phyloP scores from a whole-genome alignment of 1,140 invertebrate genomes.

The Condylostylus longicornis region DNA sequence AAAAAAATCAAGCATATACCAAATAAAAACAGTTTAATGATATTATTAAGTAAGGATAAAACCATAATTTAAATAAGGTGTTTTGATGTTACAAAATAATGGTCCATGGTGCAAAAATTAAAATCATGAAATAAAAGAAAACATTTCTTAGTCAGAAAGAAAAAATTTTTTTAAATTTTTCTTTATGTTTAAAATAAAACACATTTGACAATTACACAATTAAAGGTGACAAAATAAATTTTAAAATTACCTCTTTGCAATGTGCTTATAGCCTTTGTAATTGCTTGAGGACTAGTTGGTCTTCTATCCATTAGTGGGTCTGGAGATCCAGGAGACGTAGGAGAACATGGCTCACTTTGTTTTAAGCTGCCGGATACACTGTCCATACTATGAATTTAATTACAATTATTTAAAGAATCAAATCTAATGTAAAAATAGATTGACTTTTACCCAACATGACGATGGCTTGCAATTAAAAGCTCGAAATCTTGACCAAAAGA shows the following conservation, averaged over 20 bases:
- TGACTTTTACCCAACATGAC: constrained; percentile 68
- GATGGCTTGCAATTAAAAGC: constrained; percentile 82
- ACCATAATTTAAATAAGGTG: background rate
- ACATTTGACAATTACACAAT: too few relatives aligned
- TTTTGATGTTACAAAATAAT: too few relatives aligned
- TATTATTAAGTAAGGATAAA: background rate
- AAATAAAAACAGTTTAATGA: constrained; percentile 2
- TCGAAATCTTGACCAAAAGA: constrained; percentile 92
- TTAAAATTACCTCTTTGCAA: constrained; percentile 20
- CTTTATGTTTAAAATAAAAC: too few relatives aligned
- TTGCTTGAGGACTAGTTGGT: constrained; percentile 31
- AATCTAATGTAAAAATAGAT: too few relatives aligned
- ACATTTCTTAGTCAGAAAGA: too few relatives aligned
- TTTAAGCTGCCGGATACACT: constrained; percentile 80
- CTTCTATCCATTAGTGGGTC: constrained; percentile 32
- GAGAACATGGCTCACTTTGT: constrained; percentile 81
- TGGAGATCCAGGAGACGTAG: constrained; percentile 57
- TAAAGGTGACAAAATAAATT: too few relatives aligned
- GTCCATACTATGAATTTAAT: constrained; percentile 75
- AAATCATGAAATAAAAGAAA: too few relatives aligned
- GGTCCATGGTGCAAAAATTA: too few relatives aligned
- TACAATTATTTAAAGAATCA: too few relatives aligned
- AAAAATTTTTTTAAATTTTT: too few relatives aligned
- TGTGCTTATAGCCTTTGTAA: constrained; percentile 22
- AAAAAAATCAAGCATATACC: background rate